These are phyloP conservation scores for Campopleginae sp. DNA, from an alignment of 2,888 invertebrate species.

Conservation along the genomic window DNA sequence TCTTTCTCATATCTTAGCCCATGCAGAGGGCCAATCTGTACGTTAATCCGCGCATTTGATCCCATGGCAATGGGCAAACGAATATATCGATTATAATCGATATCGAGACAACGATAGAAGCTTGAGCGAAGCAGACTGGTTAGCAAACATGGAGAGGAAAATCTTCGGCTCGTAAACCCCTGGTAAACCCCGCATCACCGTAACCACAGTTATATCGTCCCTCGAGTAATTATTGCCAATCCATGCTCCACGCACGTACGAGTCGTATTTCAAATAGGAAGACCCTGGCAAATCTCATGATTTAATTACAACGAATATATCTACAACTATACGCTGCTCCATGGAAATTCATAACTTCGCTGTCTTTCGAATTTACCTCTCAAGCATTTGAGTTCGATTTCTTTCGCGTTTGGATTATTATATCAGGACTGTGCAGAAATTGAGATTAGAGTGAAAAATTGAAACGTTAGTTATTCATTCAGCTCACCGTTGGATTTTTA, in stretches of 20 bases:
- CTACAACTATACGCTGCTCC: background rate
- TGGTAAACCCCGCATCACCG: conserved; percentile 6
- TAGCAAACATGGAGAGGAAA: conserved; percentile 59
- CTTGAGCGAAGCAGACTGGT: conserved; percentile 29
- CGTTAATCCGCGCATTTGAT: conserved; percentile 64
- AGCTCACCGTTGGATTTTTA: background rate
- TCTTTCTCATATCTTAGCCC: conserved; percentile 55
- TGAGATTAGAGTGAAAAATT: background rate
- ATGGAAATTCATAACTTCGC: background rate
- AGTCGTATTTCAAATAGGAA: conserved; percentile 2
- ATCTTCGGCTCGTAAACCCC: conserved; percentile 35
- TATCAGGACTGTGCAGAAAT: background rate
- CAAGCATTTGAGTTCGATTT: background rate
- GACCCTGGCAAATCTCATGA: background rate
- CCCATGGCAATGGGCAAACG: conserved; percentile 61
- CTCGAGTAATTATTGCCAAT: conserved; percentile 17
- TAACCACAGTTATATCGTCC: background rate
- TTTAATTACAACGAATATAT: background rate
- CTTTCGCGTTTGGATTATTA: background rate
- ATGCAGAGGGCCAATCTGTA: conserved; percentile 64
- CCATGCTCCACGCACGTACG: background rate
- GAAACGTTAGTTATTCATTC: background rate
- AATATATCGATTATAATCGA: conserved; percentile 69
- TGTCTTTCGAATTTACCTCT: background rate
- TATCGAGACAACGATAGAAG: conserved; percentile 52